Evolutionary conservation across 1,140 invertebrate genomes (phyloP).

Genomic region (Zaprionus vittiger): DNA sequence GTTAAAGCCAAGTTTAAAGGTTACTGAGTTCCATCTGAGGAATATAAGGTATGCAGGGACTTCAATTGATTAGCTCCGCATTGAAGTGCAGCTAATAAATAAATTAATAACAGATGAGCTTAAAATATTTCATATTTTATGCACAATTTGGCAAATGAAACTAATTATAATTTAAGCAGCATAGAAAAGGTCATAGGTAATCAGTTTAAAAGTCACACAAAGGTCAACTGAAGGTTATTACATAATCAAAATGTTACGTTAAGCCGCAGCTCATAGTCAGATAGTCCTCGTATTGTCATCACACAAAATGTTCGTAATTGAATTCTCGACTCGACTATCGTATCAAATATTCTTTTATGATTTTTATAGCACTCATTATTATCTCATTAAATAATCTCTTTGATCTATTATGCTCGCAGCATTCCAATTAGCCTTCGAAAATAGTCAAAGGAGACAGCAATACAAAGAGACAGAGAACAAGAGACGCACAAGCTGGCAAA

Average conservation of each 20-base stretch:
- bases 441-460: constrained; percentile 1
- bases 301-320: not conserved
- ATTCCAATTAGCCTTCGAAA: constrained; percentile 30
- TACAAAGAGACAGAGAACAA: not conserved
- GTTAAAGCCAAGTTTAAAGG: constrained; percentile 14
- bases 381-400: constrained; percentile 29
- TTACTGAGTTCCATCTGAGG: not conserved
- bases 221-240: constrained; percentile 1
- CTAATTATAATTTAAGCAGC: not conserved
- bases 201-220: not conserved
- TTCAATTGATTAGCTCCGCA: not conserved
- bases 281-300: not conserved
- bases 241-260: not conserved
- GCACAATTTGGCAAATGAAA: not conserved
- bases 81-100: not conserved
- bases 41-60: not conserved
- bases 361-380: constrained; percentile 25
- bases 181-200: not conserved
- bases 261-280: not conserved
- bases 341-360: constrained; percentile 23
- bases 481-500: not conserved
- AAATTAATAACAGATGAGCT: not conserved
- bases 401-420: constrained; percentile 42
- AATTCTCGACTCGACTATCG: constrained; percentile 9
- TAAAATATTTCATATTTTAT: not conserved